Conservation (phyloP, 2,888 invertebrate species). For the Pardosa pseudoannulata region DNA sequence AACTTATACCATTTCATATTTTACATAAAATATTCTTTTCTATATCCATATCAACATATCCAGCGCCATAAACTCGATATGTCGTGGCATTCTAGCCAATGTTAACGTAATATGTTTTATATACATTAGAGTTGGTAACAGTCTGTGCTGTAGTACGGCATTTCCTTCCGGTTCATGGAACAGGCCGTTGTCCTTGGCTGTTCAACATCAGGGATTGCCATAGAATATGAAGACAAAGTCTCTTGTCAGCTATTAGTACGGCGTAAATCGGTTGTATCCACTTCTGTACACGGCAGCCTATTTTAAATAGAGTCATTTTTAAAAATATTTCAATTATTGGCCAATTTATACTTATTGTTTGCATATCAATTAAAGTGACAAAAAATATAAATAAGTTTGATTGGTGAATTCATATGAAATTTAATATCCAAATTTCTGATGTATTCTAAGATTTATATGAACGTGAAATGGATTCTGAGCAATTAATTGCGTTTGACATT, state of each 20-base stretch:
- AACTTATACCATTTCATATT: neutral
- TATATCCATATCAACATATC: conserved; percentile 10
- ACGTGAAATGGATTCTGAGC: too few species aligned
- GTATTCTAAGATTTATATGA: too few species aligned
- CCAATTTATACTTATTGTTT: too few species aligned
- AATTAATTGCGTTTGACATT: too few species aligned
- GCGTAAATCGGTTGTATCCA: conserved; percentile 95
- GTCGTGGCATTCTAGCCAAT: neutral
- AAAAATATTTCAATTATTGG: too few species aligned
- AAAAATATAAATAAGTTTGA: too few species aligned
- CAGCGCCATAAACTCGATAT: neutral
- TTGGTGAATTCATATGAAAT: too few species aligned
- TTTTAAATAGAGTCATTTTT: neutral
- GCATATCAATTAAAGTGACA: too few species aligned
- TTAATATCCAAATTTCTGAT: too few species aligned
- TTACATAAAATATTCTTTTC: neutral
- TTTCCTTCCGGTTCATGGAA: conserved; percentile 42
- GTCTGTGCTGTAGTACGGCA: conserved; percentile 42
- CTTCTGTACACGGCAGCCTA: conserved; percentile 92
- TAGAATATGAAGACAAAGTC: conserved; percentile 25
- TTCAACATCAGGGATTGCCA: conserved; percentile 20
- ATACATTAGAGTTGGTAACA: conserved; percentile 29
- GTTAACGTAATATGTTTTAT: neutral
- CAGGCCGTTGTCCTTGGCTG: conserved; percentile 32
- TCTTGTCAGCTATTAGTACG: conserved; percentile 82